Evolutionary conservation across 1,140 invertebrate genomes (phyloP), one percentile per base, ranked within the genome.

Genomic region (Lucilia sericata): DNA sequence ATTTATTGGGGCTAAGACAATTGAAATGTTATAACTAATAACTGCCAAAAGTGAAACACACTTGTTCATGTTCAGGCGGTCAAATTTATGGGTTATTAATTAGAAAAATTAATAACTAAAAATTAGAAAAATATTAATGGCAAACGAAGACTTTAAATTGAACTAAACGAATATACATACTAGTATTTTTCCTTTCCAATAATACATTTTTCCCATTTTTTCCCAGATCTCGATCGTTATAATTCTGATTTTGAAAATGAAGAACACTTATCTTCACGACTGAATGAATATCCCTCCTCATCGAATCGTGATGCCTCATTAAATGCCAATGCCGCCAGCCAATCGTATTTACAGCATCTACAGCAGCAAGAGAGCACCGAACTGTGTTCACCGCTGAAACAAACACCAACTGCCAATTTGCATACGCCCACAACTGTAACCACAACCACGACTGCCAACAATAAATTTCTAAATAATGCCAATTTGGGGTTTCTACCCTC

Each of bases 241-340:
- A 91, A 93, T 60, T 94, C 93, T 1, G 93, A 93, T 76, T 92
- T 92, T 70, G 93, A 94, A 86, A 93, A 92, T 19, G 93, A 92
- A 87, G 93, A 88, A 55, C 91, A 88, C 82, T 93, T 91, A 14
- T 80, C 84, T 49, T 85, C 85, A 13, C 78, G 49, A 65, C 85
- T 85, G 80, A 92, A 91, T 74, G 91, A 93, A 87, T 92, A 93
- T 87, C 91, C 90, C 75, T 74, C 36, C 30, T 74, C 14, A 19
- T 14, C 49, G 21, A 47, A 74, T 70, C 85, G 25, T 21, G 78
- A 82, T 74, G 86, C 87, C 70, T 88, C 88, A 60, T 88, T 82
- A 86, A 87, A 74, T 85, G 83, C 47, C 47, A 83, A 65, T 30
- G 7, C 74, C 85, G 7, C 74, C 85, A 82, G 13, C 60, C 65